Evolutionary conservation across 2,113 vertebrate genomes (phyloP).

Genomic region (Trinectes maculatus): DNA sequence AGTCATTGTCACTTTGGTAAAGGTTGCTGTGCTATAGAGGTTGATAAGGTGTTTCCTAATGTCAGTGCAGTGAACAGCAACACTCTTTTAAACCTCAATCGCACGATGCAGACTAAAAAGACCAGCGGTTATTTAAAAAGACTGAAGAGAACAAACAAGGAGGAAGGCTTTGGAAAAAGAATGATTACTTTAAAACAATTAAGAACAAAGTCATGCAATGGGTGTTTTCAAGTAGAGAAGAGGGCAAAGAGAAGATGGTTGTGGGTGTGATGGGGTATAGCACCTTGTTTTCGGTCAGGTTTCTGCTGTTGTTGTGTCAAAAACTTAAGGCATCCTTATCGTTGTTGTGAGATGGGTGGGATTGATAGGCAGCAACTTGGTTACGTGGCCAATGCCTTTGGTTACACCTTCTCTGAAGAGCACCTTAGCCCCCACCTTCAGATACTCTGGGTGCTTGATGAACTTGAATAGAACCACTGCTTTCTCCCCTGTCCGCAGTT

Average conservation of each 20-base stretch:
- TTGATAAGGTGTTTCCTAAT: slow-evolving; percentile 1
- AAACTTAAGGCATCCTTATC: slow-evolving; percentile 57
- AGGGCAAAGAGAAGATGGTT: slow-evolving; percentile 12
- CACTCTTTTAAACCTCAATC: slow-evolving; percentile 23
- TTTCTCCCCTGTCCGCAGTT: slow-evolving; percentile 96
- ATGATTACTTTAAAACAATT: too few species aligned
- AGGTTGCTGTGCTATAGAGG: slow-evolving; percentile 22
- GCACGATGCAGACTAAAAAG: slow-evolving; percentile 17
- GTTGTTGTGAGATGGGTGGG: slow-evolving; percentile 52
- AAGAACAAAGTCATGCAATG: slow-evolving; percentile 7
- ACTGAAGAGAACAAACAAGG: slow-evolving; percentile 13
- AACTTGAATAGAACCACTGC: slow-evolving; percentile 96
- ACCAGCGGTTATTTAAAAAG: slow-evolving; percentile 37
- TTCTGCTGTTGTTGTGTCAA: slow-evolving; percentile 4
- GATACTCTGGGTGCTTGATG: slow-evolving; percentile 98
- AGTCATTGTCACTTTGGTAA: slow-evolving; percentile 42
- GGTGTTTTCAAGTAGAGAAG: slow-evolving; percentile 16
- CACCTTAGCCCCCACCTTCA: slow-evolving; percentile 95
- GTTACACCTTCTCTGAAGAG: slow-evolving; percentile 96
- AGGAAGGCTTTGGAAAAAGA: slow-evolving; percentile 46
- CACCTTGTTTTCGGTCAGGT: slow-evolving; percentile 41
- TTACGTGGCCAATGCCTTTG: slow-evolving; percentile 97
- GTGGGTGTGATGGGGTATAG: slow-evolving; percentile 27
- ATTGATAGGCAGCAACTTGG: slow-evolving; percentile 88
- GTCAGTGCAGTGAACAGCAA: slow-evolving; percentile 13